Conservation (phyloP, 2,113 vertebrate genomes). For the Dicrurus megarhynchus region DNA sequence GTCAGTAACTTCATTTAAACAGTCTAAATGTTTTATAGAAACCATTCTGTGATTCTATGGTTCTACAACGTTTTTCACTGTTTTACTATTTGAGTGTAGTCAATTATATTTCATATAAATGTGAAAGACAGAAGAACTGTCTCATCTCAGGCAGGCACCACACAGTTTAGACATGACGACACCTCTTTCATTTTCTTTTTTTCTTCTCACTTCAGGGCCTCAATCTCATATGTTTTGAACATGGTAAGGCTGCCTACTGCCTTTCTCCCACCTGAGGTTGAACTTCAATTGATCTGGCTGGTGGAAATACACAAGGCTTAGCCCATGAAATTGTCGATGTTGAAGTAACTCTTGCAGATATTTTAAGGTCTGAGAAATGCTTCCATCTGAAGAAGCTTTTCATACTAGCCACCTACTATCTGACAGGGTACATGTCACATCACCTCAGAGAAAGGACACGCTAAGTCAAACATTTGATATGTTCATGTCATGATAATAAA, state of each 20-base stretch:
- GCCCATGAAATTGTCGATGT: neutral
- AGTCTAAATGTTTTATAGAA: neutral
- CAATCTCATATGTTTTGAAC: neutral
- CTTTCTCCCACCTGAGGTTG: neutral
- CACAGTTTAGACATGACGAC: neutral
- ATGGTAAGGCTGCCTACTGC: neutral
- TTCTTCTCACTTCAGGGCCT: neutral
- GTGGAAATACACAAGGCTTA: neutral
- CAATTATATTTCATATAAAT: neutral
- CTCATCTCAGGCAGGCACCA: neutral
- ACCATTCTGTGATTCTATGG: neutral
- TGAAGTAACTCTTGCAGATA: neutral
- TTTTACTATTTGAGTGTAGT: neutral
- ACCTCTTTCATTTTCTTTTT: neutral
- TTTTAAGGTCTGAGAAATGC: neutral
- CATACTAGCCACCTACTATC: neutral
- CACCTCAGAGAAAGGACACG: neutral
- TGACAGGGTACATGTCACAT: neutral
- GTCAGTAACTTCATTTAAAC: neutral
- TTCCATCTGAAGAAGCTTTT: neutral
- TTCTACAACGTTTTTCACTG: neutral
- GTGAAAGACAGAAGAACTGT: neutral
- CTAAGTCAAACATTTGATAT: neutral
- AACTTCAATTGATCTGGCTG: neutral
- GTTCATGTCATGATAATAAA: neutral